Evolutionary conservation across 2,113 vertebrate genomes (phyloP), one percentile per base, ranked within the genome.

Genomic region (Indicator maculatus): DNA sequence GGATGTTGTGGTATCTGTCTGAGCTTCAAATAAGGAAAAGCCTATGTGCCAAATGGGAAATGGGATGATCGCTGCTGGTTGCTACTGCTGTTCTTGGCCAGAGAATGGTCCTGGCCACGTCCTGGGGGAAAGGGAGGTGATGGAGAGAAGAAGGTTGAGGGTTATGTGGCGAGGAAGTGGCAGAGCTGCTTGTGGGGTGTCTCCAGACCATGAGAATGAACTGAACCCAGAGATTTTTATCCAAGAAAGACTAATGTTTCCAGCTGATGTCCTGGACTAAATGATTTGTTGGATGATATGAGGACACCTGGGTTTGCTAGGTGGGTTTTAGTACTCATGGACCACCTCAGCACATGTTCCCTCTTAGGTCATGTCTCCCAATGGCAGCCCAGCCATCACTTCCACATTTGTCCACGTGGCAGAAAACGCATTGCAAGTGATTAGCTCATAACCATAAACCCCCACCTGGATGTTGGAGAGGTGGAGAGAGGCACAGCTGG

Each of bases 81-180:
- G 60, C 12, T 65, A 11, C 16, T 0, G 0, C 50, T 6, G 3
- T 53, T 89, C 12, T 63, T 93, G 74, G 45, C 39, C 5, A 0
- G 31, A 50, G 36, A 9, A 5, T 65, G 39, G 26, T 77, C 47
- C 28, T 89, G 55, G 33, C 50, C 3, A 0, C 41, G 10, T 39
- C 39, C 45, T 61, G 56, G 7, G 31, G 36, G 11, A 79, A 9
- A 33, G 12, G 27, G 4, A 19, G 50, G 33, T 44, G 72, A 78
- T 44, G 52, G 11, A 14, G 31, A 16, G 5, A 71, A 90, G 52
- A 13, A 90, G 10, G 53, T 67, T n/a, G 71, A 79, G 24, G 26
- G 24, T 69, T 77, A 27, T 2, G 1, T 5, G 2, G 21, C 0
- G 0, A 86, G 39, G 69, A 86, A 36, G 28, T 2, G 2, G 55